Evolutionary conservation across 2,113 vertebrate species (phyloP), one percentile per base, ranked within the genome.

Genomic region (Paratilapia polleni): DNA sequence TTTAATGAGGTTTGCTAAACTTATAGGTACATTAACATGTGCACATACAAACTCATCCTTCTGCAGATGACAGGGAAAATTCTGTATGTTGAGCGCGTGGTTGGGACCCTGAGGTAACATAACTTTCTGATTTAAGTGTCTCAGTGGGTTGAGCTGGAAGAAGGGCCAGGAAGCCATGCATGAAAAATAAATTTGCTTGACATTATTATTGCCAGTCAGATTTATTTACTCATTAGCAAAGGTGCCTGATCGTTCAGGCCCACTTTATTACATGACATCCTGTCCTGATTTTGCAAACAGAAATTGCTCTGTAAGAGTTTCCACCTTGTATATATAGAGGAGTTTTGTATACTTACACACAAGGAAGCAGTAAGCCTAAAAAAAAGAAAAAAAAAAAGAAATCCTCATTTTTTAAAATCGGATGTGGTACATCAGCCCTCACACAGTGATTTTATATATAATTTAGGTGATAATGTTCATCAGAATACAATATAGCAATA

Each of bases 131-230:
- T 70, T 52, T 52, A 52, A 70, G 43, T 52, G 24, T 70, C 66
- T 70, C 17, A 2, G 24, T 70, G 43, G 43, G 66, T 52, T 70
- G 15, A 52, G 47, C 47, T 49, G 47, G 14, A 49, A 49, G 47
- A 49, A 49, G 66, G 28, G 66, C 66, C 43, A 70, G 66, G 66
- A 28, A 70, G 43, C 17, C 1, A 10, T 52, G 43, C 24, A 70
- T 52, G 26, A 52, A 70, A 70, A 70, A 52, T 70, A 70, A 20
- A 70, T 70, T 49, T 70, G 43, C 66, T 52, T 70, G 66, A 70
- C 66, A 13, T 70, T 70, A 49, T 70, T 70, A 70, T 13, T 0
- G 17, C 24, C 43, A 31, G 43, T 28, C 66, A 70, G 6, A 70
- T 52, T 70, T 70, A 70, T 70, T 70, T 52, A 70, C 66, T 70